phyloP scores from a whole-genome alignment of 2,797 vertebrate species.

The Danio tinwini region DNA sequence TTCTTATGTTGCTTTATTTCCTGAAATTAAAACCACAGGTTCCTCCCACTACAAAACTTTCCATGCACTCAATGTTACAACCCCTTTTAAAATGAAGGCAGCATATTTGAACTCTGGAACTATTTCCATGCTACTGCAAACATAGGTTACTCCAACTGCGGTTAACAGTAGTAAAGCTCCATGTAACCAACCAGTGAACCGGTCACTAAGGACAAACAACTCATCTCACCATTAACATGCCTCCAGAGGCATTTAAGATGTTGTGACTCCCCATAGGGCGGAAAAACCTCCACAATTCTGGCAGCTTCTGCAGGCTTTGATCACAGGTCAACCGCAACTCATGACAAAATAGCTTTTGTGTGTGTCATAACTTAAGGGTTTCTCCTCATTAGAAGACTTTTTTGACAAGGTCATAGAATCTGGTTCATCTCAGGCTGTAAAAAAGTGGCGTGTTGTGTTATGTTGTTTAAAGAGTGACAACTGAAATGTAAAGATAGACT shows the following conservation, averaged over 20 bases:
- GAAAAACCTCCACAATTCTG: conserved; percentile 1
- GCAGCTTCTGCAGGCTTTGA: background rate
- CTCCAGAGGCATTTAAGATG: conserved; percentile 6
- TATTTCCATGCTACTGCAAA: conserved; percentile 23
- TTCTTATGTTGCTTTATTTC: background rate
- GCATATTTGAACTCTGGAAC: conserved; percentile 4
- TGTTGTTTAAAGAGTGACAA: background rate
- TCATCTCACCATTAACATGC: conserved; percentile 13
- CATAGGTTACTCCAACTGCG: conserved; percentile 8
- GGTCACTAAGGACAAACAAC: background rate
- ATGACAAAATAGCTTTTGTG: background rate
- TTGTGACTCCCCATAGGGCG: background rate
- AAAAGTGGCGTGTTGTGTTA: background rate
- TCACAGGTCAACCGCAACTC: background rate
- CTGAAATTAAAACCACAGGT: conserved; percentile 23
- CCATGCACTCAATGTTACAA: background rate
- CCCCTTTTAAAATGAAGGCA: background rate
- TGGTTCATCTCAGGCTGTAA: background rate
- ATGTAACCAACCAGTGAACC: background rate
- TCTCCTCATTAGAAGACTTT: conserved; percentile 19
- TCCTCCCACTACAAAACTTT: conserved; percentile 21
- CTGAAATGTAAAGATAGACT: conserved; percentile 24
- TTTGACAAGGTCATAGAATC: background rate
- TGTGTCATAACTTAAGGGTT: background rate
- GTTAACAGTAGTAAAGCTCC: background rate